Percentiles rank a stretch among this genome's conserved stretches.
Evolutionary conservation across 2,113 vertebrate genomes (phyloP).

Genomic region (Regulus satrapa): DNA sequence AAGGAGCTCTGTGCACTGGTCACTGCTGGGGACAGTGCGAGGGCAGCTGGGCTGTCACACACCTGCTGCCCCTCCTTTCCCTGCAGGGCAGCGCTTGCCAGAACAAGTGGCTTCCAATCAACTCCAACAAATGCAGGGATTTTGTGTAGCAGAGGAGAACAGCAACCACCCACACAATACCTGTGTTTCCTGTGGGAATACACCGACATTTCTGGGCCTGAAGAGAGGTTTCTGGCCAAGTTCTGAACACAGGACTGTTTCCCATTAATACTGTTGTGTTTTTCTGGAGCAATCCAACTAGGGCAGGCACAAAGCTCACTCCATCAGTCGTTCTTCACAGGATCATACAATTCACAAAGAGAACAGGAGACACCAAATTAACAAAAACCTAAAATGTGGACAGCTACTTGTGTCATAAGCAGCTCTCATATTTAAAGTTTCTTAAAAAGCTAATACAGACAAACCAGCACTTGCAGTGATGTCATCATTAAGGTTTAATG

Average conservation of each 20-base stretch:
- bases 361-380: neutral
- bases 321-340: neutral
- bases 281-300: neutral
- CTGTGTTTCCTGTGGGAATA: slow-evolving; percentile 20
- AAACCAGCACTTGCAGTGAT: neutral
- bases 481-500: neutral
- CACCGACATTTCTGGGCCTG: neutral
- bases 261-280: neutral
- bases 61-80: neutral
- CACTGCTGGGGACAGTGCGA: neutral
- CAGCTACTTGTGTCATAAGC: neutral
- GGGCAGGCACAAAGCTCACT: neutral
- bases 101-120: neutral
- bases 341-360: neutral
- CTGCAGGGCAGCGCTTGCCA: neutral
- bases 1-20: fast-evolving
- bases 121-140: neutral
- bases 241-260: neutral
- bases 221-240: neutral
- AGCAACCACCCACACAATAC: neutral
- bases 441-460: neutral
- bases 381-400: neutral
- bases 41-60: neutral
- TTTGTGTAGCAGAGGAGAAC: neutral
- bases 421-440: neutral